Percentiles rank a stretch among this genome's conserved stretches.
Conservation (phyloP, 2,888 invertebrate genomes). For the Prenolepis imparis region DNA sequence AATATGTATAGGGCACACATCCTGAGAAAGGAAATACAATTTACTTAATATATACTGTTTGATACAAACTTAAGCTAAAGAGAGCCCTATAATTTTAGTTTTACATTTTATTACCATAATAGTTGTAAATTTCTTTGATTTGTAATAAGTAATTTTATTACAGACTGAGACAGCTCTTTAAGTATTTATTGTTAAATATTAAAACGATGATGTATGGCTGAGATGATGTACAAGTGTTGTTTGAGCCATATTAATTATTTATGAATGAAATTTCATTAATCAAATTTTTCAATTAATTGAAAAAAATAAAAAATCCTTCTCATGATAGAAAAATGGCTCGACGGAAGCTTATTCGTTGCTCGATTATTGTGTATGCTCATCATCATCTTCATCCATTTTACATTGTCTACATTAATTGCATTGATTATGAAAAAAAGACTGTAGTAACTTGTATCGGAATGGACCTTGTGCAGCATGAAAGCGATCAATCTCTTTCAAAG, state of each 20-base stretch:
- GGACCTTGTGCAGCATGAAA: slow-evolving; percentile 23
- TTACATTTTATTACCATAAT: slow-evolving; percentile 27
- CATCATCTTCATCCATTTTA: slow-evolving; percentile 20
- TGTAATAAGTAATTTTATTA: slow-evolving; percentile 26
- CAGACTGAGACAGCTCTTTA: slow-evolving; percentile 25
- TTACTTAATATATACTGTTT: slow-evolving; percentile 37
- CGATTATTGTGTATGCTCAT: slow-evolving; percentile 24
- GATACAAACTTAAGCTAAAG: slow-evolving; percentile 36
- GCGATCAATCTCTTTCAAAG: slow-evolving; percentile 1
- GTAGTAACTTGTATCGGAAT: slow-evolving; percentile 10
- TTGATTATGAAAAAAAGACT: slow-evolving; percentile 21
- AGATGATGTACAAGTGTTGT: slow-evolving; percentile 18
- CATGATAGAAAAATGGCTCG: slow-evolving; percentile 8
- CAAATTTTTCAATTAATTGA: slow-evolving; percentile 7
- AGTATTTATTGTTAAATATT: slow-evolving; percentile 33
- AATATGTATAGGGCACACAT: slow-evolving; percentile 35
- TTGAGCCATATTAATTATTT: slow-evolving; percentile 14
- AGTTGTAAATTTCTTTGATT: slow-evolving; percentile 32
- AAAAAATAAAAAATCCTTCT: slow-evolving; percentile 43
- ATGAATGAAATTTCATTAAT: slow-evolving; percentile 12
- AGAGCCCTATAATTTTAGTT: slow-evolving; percentile 43
- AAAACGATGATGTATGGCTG: slow-evolving; percentile 29
- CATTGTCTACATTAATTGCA: slow-evolving; percentile 29
- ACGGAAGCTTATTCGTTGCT: slow-evolving; percentile 12
- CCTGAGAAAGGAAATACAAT: slow-evolving; percentile 5